Conservation (phyloP, 1,140 invertebrate genomes). For the Camponotus vicinus region DNA sequence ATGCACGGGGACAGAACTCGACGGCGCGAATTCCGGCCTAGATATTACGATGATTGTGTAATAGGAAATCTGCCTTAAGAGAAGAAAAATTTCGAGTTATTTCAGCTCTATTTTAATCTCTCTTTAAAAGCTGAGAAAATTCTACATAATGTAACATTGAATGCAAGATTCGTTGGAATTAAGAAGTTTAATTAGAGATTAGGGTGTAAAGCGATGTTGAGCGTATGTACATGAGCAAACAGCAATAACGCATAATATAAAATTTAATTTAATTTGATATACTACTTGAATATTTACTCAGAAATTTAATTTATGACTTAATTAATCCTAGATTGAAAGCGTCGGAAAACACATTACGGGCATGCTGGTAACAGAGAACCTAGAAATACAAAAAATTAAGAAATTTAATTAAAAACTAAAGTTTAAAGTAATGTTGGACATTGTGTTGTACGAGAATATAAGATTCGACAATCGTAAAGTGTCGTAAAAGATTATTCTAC, state of each 20-base stretch:
- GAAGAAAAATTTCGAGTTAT: conserved; percentile 36
- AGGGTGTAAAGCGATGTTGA: conserved; percentile 46
- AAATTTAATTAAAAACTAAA: conserved; percentile 39
- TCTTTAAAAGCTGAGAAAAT: conserved; percentile 50
- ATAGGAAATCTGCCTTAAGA: conserved; percentile 31
- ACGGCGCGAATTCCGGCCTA: conserved; percentile 40
- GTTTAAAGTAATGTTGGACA: not conserved
- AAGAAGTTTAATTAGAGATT: conserved; percentile 59
- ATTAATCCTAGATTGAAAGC: conserved; percentile 32
- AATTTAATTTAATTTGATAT: conserved; percentile 53
- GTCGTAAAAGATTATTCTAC: not conserved
- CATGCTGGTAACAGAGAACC: not conserved
- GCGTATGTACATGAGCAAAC: conserved; percentile 46
- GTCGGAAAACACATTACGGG: not conserved
- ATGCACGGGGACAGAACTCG: conserved; percentile 43
- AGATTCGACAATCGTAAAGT: not conserved
- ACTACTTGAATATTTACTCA: conserved; percentile 25
- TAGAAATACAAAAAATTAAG: conserved; percentile 15
- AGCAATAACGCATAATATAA: conserved; percentile 49
- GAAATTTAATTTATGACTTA: conserved; percentile 49
- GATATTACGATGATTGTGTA: conserved; percentile 51
- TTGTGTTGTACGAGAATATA: not conserved
- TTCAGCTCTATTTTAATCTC: conserved; percentile 36
- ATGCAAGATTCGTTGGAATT: conserved; percentile 39
- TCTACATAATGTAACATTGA: conserved; percentile 32